phyloP scores from a whole-genome alignment of 2,888 invertebrate species.

The Masnerella sp. region DNA sequence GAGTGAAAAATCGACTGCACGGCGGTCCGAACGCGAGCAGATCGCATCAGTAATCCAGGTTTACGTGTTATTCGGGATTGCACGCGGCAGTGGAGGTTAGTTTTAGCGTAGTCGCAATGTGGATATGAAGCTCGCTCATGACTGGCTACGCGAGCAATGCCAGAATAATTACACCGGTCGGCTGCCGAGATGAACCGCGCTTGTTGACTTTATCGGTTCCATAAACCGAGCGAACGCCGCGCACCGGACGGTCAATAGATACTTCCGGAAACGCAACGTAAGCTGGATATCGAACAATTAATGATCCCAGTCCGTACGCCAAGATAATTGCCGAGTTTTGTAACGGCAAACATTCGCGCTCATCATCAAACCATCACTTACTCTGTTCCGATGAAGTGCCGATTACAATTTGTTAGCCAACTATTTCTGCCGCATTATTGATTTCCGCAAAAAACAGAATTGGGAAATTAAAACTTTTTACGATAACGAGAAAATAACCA shows the following conservation, averaged over 20 bases:
- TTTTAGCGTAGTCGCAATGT: slow-evolving; percentile 23
- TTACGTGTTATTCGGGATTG: slow-evolving; percentile 27
- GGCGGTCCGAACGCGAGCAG: slow-evolving; percentile 8
- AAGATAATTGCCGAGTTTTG: slow-evolving; percentile 59
- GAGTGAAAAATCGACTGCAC: slow-evolving; percentile 23
- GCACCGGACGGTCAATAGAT: slow-evolving; percentile 34
- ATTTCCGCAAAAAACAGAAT: too few relatives aligned
- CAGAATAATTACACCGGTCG: slow-evolving; percentile 32
- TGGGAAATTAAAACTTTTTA: too few relatives aligned
- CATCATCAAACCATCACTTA: slow-evolving; percentile 62
- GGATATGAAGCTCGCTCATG: slow-evolving; percentile 10
- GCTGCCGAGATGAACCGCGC: slow-evolving; percentile 24
- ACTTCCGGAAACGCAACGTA: slow-evolving; percentile 40
- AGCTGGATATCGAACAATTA: slow-evolving; percentile 40
- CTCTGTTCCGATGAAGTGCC: neutral
- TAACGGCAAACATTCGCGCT: slow-evolving; percentile 63
- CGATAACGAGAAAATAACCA: too few relatives aligned
- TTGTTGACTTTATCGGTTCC: slow-evolving; percentile 47
- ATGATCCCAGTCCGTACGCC: slow-evolving; percentile 16
- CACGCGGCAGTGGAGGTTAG: slow-evolving; percentile 7
- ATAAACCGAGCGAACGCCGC: slow-evolving; percentile 26
- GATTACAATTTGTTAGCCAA: too few relatives aligned
- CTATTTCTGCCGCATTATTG: too few relatives aligned
- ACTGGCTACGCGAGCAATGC: slow-evolving; percentile 13
- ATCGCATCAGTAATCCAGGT: slow-evolving; percentile 36